A percentile compares a stretch with the other conserved stretches of the same genome.
These are phyloP conservation scores for Macrotus californicus DNA, from an alignment of 2,113 vertebrate genomes.

Conservation along the genomic window DNA sequence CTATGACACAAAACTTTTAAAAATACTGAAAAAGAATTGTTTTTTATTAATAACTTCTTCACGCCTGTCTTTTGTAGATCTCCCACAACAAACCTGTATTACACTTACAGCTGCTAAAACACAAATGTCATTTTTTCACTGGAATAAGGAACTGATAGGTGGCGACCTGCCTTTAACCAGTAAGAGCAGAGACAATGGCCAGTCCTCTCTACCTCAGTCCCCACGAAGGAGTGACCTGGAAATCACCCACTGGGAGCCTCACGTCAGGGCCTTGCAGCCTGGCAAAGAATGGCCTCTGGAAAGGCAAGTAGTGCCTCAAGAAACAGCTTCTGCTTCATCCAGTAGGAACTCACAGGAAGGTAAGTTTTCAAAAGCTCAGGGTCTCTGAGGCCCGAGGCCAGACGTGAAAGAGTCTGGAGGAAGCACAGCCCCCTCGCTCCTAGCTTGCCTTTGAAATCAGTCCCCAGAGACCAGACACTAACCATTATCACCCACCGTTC, in stretches of 20 bases:
- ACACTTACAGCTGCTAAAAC: neutral
- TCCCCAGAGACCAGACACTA: neutral
- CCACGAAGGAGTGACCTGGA: neutral
- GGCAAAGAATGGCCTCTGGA: neutral
- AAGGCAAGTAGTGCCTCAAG: neutral
- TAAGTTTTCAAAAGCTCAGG: neutral
- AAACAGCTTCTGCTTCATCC: neutral
- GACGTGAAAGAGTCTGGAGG: neutral
- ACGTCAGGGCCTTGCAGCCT: accelerated
- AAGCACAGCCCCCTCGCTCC: neutral
- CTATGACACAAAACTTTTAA: neutral
- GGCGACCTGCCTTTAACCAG: neutral
- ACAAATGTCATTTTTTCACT: neutral
- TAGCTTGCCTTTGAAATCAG: neutral
- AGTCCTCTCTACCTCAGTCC: neutral
- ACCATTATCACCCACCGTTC: neutral
- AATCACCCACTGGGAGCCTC: neutral
- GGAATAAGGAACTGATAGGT: neutral
- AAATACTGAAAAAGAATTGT: neutral
- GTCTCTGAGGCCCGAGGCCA: neutral
- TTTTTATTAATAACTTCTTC: neutral
- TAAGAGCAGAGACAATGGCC: neutral
- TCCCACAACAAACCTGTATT: neutral
- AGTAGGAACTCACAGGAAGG: neutral
- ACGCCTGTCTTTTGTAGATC: neutral